Evolutionary conservation across 2,113 vertebrate species (phyloP), one percentile per base, ranked within the genome.

Genomic region (Balaenoptera acutorostrata): DNA sequence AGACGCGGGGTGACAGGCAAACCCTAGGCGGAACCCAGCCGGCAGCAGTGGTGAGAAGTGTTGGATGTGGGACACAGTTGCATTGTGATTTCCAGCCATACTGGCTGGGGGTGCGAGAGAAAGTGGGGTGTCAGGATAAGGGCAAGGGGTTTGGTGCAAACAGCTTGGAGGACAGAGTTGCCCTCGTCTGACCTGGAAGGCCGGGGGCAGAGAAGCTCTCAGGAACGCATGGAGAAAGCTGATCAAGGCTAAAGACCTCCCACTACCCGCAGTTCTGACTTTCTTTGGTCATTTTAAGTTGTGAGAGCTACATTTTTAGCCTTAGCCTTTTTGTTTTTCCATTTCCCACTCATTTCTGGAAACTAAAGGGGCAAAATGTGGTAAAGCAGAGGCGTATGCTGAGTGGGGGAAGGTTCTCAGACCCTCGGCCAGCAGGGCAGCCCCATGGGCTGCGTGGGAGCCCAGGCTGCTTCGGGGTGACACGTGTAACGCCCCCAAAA

Each of bases 1-100:
- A 80, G 93, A 33, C 0, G 0, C 2, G 0, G 5, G 66, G 10
- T 15, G 10, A 13, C 3, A 3, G 23, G 31, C 78, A 46, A 20
- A 36, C 39, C 49, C 13, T 15, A 4, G 52, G 31, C 17, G 10
- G 31, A 41, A 29, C 44, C 5, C 15, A 1, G 14, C 41, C 10
- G 0, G 4, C 44, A 11, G n/a, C 0, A 0, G 55, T 2, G 14
- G 5, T 11, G 27, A 52, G n/a, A n/a, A 21, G 21, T 21, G 5
- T 1, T 3, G n/a, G 25, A 23, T 0, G 64, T 13, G 6, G 31
- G 41, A 52, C 41, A 63, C 55, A 23, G 17, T 6, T 6, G 41
- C 8, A 1, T 44, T 3, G 4, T 27, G 57, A 27, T 21, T n/a
- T 63, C n/a, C 44, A 33, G 11, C 13, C 75, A 55, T 8, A 11